These are phyloP conservation scores for Drosophila takahashii DNA, from an alignment of 1,140 invertebrate species.

Conservation along the genomic window DNA sequence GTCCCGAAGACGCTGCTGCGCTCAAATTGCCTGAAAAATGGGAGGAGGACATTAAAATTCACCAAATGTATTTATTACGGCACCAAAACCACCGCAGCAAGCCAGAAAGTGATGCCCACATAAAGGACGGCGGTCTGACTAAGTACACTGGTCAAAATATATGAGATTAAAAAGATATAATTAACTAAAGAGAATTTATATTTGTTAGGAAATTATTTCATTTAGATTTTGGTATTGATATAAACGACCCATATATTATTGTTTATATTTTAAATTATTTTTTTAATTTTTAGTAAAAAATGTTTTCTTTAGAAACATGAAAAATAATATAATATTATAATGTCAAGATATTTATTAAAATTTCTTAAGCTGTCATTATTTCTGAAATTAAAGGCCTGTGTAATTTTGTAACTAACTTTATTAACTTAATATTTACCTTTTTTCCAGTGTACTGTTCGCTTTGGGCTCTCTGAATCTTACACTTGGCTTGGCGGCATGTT, in stretches of 20 bases:
- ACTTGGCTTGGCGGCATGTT: conserved; percentile 78
- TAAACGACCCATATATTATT: no score
- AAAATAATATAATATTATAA: no score
- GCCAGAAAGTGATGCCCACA: conserved; percentile 76
- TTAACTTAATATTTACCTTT: neutral
- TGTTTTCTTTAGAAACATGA: no score
- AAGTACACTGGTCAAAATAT: conserved; percentile 21
- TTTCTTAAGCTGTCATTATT: no score
- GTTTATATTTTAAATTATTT: no score
- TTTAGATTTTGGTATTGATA: no score
- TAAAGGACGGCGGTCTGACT: conserved; percentile 49
- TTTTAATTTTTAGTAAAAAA: neutral
- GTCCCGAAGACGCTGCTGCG: conserved; percentile 56
- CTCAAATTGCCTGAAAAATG: conserved; percentile 81
- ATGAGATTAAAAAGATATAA: neutral
- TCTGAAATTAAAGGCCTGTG: no score
- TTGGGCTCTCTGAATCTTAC: conserved; percentile 38
- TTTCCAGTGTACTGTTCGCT: conserved; percentile 15
- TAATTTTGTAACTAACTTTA: no score
- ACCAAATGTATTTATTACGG: conserved; percentile 84
- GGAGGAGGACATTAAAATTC: conserved; percentile 84
- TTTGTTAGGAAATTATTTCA: no score
- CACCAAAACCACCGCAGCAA: conserved; percentile 63
- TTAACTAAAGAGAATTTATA: neutral
- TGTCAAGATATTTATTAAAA: no score